Percentiles rank a stretch among this genome's conserved stretches.
Conservation (phyloP, 2,113 vertebrate species). For the Aspiorhynchus laticeps region DNA sequence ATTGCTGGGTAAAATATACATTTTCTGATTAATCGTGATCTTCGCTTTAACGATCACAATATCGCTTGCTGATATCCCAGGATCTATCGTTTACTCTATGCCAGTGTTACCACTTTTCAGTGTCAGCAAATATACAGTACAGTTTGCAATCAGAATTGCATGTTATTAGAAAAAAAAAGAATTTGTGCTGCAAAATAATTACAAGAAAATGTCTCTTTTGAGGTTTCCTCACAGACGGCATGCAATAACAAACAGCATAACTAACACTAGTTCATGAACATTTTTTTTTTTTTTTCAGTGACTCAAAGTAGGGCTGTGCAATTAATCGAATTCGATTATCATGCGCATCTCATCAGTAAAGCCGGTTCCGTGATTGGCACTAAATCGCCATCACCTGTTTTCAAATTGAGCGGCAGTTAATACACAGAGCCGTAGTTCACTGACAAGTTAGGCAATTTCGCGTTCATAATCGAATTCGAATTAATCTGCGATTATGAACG, state of each 20-base stretch:
- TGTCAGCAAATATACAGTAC: background rate
- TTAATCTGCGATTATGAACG: too few species aligned
- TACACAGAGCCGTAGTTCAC: too few species aligned
- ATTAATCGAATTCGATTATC: too few species aligned
- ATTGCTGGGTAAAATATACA: background rate
- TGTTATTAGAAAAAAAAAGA: background rate
- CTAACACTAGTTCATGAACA: too few species aligned
- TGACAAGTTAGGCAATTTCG: too few species aligned
- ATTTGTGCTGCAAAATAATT: background rate
- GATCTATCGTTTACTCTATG: background rate
- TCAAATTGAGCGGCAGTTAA: too few species aligned
- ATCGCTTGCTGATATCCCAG: background rate
- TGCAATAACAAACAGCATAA: background rate
- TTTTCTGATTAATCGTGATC: background rate
- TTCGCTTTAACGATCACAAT: background rate
- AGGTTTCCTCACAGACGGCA: background rate
- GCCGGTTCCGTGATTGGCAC: too few species aligned
- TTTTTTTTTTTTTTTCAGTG: too few species aligned
- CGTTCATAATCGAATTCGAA: too few species aligned
- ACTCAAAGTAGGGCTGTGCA: too few species aligned
- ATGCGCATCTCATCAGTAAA: too few species aligned
- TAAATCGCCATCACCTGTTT: too few species aligned
- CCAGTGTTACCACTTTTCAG: background rate
- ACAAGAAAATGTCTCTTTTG: background rate
- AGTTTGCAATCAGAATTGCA: background rate